Evolutionary conservation across 2,797 vertebrate genomes (phyloP).

Genomic region (Eptatretus atami): DNA sequence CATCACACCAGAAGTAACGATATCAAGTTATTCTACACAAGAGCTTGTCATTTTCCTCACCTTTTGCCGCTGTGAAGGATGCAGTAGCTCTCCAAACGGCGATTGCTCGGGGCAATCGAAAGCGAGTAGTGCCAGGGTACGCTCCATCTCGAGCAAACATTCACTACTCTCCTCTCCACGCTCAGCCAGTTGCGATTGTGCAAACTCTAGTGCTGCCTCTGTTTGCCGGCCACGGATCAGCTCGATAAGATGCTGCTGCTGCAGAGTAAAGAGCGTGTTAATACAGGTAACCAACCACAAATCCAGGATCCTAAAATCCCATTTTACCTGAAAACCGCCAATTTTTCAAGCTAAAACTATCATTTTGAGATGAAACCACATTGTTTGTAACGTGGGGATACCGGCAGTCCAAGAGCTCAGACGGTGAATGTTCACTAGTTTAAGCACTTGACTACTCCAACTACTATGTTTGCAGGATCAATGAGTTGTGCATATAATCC

Average conservation of each 20-base stretch:
- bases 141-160: constrained; percentile 88
- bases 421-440: no score
- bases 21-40: constrained; percentile 5
- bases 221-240: constrained; percentile 84
- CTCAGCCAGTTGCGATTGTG: constrained; percentile 81
- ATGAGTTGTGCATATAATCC: no score
- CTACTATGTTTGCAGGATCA: no score
- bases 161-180: constrained; percentile 90
- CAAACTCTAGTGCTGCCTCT: constrained; percentile 78
- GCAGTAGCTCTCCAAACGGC: constrained; percentile 77
- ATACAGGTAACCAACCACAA: neutral
- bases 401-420: no score
- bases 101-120: constrained; percentile 91
- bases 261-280: constrained; percentile 9
- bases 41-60: constrained; percentile 13
- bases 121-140: constrained; percentile 61
- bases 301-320: neutral
- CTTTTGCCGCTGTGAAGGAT: constrained; percentile 97
- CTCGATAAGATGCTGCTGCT: constrained; percentile 97
- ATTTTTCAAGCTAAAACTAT: no score
- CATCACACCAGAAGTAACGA: neutral
- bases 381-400: no score
- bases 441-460: no score
- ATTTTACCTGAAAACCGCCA: neutral
- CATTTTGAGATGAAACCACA: no score